These are phyloP conservation scores for Sitta carolinensis DNA, from an alignment of 2,797 vertebrate genomes.

Conservation along the genomic window DNA sequence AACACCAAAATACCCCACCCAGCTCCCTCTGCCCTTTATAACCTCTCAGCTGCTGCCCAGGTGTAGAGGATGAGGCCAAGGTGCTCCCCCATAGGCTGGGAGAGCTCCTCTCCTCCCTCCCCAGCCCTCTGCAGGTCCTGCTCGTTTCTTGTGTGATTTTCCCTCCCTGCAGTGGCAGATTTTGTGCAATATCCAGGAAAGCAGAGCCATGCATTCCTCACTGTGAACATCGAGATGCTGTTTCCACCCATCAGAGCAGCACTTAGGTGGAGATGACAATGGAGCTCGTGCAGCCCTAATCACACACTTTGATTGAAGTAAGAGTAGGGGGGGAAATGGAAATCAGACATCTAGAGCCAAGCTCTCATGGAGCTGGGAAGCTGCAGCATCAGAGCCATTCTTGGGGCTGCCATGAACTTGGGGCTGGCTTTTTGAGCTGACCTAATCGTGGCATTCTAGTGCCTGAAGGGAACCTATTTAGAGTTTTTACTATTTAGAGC, in stretches of 20 bases:
- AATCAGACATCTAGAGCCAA: not conserved
- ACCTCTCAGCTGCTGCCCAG: not conserved
- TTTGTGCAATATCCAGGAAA: not conserved
- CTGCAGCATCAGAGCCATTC: accelerated
- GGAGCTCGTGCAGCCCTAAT: constrained; percentile 3
- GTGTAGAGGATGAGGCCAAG: not conserved
- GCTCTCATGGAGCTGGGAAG: not conserved
- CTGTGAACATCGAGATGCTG: not conserved
- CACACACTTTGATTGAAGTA: not conserved
- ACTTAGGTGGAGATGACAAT: constrained; percentile 41
- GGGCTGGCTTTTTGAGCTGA: not conserved
- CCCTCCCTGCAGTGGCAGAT: not conserved
- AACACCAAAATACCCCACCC: accelerated
- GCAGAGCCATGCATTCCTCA: not conserved
- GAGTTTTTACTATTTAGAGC: not conserved
- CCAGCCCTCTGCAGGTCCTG: not conserved
- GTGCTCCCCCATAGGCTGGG: not conserved
- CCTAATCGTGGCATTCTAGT: not conserved
- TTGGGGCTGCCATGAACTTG: accelerated
- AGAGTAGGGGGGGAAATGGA: not conserved
- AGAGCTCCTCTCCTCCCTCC: not conserved
- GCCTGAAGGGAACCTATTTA: not conserved
- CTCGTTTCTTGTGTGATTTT: accelerated
- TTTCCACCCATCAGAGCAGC: constrained; percentile 39
- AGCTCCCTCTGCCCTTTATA: not conserved